Percentiles rank a stretch among this genome's conserved stretches.
phyloP scores from a whole-genome alignment of 2,888 invertebrate species.

The Coecobrya sp. region DNA sequence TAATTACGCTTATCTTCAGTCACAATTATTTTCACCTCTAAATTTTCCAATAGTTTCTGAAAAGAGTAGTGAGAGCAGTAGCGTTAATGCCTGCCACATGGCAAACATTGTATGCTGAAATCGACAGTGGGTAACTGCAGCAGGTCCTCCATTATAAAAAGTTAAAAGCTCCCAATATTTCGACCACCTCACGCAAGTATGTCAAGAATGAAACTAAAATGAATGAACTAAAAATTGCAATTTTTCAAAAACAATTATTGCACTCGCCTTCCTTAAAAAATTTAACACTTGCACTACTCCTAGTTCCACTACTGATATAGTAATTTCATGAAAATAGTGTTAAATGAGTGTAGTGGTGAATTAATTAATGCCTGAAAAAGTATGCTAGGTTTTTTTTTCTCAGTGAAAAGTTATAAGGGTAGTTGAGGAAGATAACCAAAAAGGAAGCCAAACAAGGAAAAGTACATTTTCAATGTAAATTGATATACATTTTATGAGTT shows the following conservation, averaged over 20 bases:
- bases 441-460: slow-evolving; percentile 56
- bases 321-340: background rate
- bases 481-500: background rate
- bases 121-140: background rate
- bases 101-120: slow-evolving; percentile 12
- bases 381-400: background rate
- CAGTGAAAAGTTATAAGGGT: background rate
- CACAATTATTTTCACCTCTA: background rate
- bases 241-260: background rate
- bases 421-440: background rate
- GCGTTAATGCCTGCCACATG: background rate
- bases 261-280: background rate
- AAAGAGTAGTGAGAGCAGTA: background rate
- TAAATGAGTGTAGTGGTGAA: background rate
- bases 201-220: slow-evolving; percentile 69
- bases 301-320: too few species aligned
- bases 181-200: slow-evolving; percentile 60
- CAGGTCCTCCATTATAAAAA: slow-evolving; percentile 25
- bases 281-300: slow-evolving; percentile 43
- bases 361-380: background rate
- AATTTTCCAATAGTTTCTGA: background rate
- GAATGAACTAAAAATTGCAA: slow-evolving; percentile 16
- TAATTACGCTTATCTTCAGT: background rate
- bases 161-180: background rate
- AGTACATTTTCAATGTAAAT: background rate